These are phyloP conservation scores for Ariolimax columbianus DNA, from an alignment of 2,888 invertebrate species.

Conservation along the genomic window DNA sequence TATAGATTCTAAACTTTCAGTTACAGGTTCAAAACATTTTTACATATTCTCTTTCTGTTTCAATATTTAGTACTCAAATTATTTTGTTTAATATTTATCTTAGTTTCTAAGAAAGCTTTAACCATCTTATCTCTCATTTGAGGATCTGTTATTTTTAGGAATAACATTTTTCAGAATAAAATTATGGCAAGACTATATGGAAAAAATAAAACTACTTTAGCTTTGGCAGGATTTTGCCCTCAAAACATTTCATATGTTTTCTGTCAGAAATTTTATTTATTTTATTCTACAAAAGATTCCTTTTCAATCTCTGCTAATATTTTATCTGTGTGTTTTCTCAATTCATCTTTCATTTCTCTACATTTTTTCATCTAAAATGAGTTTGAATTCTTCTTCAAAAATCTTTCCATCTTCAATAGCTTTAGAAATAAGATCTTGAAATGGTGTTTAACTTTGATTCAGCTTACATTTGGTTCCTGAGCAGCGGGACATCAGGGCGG, in stretches of 20 bases:
- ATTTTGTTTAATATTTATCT: constrained; percentile 5
- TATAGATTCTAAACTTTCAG: too few species aligned
- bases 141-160: not conserved
- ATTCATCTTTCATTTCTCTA: constrained; percentile 12
- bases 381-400: constrained; percentile 2
- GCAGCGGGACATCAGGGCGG: too few species aligned
- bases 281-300: too few species aligned
- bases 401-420: not conserved
- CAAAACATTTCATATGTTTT: not conserved
- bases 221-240: too few species aligned
- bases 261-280: not conserved
- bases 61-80: too few species aligned
- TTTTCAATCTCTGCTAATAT: not conserved
- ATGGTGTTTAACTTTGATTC: too few species aligned
- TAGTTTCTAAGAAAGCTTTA: not conserved
- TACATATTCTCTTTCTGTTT: too few species aligned
- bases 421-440: not conserved
- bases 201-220: not conserved
- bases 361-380: not conserved
- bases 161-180: not conserved
- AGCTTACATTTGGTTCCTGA: too few species aligned
- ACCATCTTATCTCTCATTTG: not conserved
- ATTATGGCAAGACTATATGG: not conserved
- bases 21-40: too few species aligned
- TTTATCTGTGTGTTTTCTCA: not conserved